Evolutionary conservation across 2,797 vertebrate genomes (phyloP).

Genomic region (Hippopotamyrus pictus): DNA sequence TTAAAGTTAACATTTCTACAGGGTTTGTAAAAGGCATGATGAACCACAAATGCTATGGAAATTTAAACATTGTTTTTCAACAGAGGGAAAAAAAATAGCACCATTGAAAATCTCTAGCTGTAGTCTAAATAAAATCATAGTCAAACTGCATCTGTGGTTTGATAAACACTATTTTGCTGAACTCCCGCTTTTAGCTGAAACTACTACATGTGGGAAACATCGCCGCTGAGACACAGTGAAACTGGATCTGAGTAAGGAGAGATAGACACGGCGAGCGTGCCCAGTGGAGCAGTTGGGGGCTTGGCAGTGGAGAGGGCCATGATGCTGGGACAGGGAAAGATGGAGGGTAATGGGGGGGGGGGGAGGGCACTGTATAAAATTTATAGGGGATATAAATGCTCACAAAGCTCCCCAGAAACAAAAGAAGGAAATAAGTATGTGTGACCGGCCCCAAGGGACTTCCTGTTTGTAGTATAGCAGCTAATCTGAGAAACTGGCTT

Average conservation of each 20-base stretch:
- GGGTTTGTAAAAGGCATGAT: background rate
- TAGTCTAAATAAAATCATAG: background rate
- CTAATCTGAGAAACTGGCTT: constrained; percentile 61
- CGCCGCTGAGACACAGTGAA: background rate
- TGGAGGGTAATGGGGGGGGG: background rate
- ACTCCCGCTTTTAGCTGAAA: background rate
- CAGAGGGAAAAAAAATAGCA: background rate
- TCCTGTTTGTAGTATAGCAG: constrained; percentile 71
- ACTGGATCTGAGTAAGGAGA: background rate
- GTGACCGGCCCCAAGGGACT: constrained; percentile 61
- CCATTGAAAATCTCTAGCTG: background rate
- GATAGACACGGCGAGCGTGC: background rate
- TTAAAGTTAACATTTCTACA: background rate
- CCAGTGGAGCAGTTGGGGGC: background rate
- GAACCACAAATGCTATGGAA: background rate
- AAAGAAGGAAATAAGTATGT: constrained; percentile 68
- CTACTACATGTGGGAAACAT: background rate
- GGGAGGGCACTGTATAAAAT: background rate
- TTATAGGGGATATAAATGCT: constrained; percentile 37
- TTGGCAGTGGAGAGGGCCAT: background rate
- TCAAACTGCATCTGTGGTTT: background rate
- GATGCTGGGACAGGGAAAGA: background rate
- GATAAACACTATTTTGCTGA: background rate
- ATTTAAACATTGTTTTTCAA: background rate
- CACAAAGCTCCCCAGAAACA: constrained; percentile 59